These are phyloP conservation scores for Cardinalis cardinalis DNA, from an alignment of 2,113 vertebrate genomes.

Conservation along the genomic window DNA sequence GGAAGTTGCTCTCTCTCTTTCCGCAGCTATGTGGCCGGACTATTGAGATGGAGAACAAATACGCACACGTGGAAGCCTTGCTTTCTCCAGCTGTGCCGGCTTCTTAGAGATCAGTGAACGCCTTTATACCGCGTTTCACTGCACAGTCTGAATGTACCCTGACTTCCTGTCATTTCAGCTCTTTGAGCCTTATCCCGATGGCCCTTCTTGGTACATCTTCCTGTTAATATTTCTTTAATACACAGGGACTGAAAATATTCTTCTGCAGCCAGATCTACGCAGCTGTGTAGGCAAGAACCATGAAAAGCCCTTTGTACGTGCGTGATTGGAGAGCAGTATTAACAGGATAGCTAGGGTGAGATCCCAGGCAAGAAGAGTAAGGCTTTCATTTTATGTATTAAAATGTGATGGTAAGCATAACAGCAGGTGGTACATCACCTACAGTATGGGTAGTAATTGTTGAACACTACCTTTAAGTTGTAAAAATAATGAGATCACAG, in stretches of 20 bases:
- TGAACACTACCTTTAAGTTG: neutral
- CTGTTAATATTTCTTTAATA: neutral
- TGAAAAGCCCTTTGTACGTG: neutral
- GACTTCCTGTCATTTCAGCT: neutral
- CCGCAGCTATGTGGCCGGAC: fast-evolving
- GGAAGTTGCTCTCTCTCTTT: neutral
- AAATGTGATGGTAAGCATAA: neutral
- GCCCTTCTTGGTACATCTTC: neutral
- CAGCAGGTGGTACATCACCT: neutral
- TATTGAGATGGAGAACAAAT: neutral
- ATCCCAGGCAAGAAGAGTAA: neutral
- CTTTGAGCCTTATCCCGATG: neutral
- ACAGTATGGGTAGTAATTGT: neutral
- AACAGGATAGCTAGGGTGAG: neutral
- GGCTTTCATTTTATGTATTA: neutral
- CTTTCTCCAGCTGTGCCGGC: neutral
- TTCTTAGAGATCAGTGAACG: neutral
- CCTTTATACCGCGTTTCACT: fast-evolving
- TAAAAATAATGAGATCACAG: neutral
- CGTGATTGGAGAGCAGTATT: neutral
- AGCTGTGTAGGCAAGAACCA: neutral
- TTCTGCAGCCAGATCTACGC: neutral
- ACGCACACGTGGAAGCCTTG: fast-evolving
- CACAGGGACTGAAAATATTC: neutral
- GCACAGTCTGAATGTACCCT: fast-evolving